phyloP scores from a whole-genome alignment of 2,113 vertebrate genomes.

The Atractosteus spatula region DNA sequence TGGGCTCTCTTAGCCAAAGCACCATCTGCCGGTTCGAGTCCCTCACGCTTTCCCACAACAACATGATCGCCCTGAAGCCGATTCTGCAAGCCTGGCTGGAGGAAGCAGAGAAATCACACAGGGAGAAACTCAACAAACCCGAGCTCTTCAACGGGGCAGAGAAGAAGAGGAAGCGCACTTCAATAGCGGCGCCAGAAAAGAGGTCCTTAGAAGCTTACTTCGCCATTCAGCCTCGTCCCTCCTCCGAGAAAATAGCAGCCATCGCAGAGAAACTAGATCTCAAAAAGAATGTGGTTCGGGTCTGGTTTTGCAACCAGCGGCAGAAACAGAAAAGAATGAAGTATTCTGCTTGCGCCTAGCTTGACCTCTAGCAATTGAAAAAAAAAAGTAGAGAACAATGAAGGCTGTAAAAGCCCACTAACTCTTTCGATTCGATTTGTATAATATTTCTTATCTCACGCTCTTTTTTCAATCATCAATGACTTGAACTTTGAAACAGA shows the following conservation, averaged over 20 bases:
- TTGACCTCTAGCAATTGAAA: constrained; percentile 26
- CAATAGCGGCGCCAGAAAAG: constrained; percentile 94
- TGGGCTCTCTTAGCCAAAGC: constrained; percentile 97
- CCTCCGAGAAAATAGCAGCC: constrained; percentile 96
- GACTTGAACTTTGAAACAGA: constrained; percentile 64
- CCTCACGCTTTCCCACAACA: constrained; percentile 96
- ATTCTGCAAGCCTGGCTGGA: constrained; percentile 98
- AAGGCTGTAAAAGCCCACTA: constrained; percentile 50
- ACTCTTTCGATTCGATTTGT: constrained; percentile 68
- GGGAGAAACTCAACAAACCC: constrained; percentile 95
- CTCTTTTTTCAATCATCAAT: constrained; percentile 62
- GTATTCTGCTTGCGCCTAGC: constrained; percentile 92
- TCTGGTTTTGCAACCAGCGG: constrained; percentile 98
- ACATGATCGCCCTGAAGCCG: constrained; percentile 97
- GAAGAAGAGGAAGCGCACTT: constrained; percentile 96
- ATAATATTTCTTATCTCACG: constrained; percentile 68
- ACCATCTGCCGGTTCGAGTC: constrained; percentile 98
- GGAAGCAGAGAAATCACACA: constrained; percentile 94
- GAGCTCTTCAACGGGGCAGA: constrained; percentile 95
- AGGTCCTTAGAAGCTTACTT: constrained; percentile 95
- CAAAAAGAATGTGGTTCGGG: constrained; percentile 97
- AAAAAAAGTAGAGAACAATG: constrained; percentile 23
- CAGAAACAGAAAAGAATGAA: constrained; percentile 99
- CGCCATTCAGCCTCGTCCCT: constrained; percentile 92
- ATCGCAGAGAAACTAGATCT: constrained; percentile 97